Conservation (phyloP, 2,888 invertebrate species). For the Mesodorylaimus sp. region DNA sequence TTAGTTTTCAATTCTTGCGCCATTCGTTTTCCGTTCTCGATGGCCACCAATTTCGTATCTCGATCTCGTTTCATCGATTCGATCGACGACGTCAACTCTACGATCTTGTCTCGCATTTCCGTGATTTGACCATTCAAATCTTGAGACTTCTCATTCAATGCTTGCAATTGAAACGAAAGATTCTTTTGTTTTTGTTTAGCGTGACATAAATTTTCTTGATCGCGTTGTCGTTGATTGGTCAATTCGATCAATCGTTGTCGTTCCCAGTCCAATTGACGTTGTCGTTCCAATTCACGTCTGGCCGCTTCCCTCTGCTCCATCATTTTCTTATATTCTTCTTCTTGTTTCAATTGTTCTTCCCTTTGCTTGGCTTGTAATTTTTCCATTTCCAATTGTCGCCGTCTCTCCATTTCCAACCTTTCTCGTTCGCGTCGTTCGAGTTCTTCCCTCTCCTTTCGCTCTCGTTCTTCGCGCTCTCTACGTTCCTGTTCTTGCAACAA, state of each 20-base stretch:
- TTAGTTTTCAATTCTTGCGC: constrained; percentile 39
- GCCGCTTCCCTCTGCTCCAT: constrained; percentile 47
- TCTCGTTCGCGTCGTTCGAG: constrained; percentile 54
- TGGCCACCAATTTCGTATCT: constrained; percentile 65
- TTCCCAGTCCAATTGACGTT: constrained; percentile 86
- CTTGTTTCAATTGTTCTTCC: constrained; percentile 46
- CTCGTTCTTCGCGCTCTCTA: constrained; percentile 75
- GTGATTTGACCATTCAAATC: constrained; percentile 59
- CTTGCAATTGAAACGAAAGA: constrained; percentile 55
- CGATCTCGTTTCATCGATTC: constrained; percentile 58
- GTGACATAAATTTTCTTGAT: constrained; percentile 61
- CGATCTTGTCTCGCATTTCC: constrained; percentile 16
- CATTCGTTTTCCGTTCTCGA: constrained; percentile 47
- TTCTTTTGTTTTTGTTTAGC: constrained; percentile 71
- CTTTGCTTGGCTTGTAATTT: constrained; percentile 57
- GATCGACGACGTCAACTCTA: constrained; percentile 16
- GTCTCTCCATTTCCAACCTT: constrained; percentile 39
- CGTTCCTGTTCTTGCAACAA: constrained; percentile 70
- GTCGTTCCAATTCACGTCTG: constrained; percentile 65
- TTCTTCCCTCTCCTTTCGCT: constrained; percentile 76
- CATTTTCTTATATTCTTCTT: constrained; percentile 57
- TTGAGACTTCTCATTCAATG: constrained; percentile 49
- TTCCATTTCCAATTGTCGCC: constrained; percentile 68
- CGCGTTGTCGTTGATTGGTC: constrained; percentile 61
- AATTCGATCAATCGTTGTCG: constrained; percentile 71